Evolutionary conservation across 2,797 vertebrate genomes (phyloP).

Genomic region (Smutsia gigantea): DNA sequence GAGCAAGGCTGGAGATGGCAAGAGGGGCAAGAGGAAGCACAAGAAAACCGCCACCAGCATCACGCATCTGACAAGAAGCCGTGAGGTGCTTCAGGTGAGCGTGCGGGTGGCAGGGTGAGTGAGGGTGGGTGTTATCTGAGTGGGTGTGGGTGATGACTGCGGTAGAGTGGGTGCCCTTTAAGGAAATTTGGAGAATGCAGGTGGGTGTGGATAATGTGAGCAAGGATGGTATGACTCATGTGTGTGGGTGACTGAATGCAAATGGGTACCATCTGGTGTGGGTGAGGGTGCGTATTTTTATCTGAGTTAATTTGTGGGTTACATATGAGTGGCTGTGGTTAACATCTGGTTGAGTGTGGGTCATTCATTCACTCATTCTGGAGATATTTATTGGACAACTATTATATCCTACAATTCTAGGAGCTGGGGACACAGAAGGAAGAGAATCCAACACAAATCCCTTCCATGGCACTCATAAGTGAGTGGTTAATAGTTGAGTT

Average conservation of each 20-base stretch:
- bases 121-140: neutral
- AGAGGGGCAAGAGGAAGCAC: neutral
- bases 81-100: neutral
- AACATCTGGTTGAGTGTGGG: too few relatives aligned
- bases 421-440: neutral
- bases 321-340: neutral
- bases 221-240: too few relatives aligned
- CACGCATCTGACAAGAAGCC: neutral
- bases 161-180: neutral
- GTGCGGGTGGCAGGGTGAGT: rapidly evolving
- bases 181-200: neutral
- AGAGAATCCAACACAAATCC: neutral
- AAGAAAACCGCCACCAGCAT: neutral
- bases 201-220: neutral
- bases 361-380: neutral
- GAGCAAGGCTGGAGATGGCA: neutral
- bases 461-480: neutral
- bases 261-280: neutral
- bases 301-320: neutral
- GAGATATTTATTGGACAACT: neutral
- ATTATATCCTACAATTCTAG: neutral
- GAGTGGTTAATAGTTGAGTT: neutral
- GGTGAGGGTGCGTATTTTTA: neutral
- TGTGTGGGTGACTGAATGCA: neutral
- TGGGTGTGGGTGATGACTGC: neutral